Base-by-base conservation (phyloP, 2,113 vertebrate species). In the Paramisgurnus dabryanus region DNA sequence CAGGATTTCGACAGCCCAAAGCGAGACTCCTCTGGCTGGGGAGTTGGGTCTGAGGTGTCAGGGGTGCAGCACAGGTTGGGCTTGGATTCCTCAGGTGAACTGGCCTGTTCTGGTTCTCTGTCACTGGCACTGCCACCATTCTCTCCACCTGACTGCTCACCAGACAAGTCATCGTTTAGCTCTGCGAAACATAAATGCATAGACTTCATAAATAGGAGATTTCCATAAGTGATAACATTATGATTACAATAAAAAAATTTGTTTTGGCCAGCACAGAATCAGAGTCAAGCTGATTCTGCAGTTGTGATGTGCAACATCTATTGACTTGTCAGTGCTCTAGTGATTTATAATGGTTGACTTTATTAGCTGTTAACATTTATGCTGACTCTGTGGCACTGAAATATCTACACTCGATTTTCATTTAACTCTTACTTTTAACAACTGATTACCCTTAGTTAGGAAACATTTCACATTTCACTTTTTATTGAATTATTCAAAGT, bases 71-170 rank as follows among this genome's bases (percentile, higher is more conserved):
- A 95, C 53, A 88, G 91, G 91, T 94, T 96, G 7, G 91, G 83
- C 86, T 95, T 96, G 82, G 91, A 88, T 67, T 92, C 92, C 3
- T 98, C 96, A 0, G 98, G 97, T 22, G 98, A 96, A 86, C 93
- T 96, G 87, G 90, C 89, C 81, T 94, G 93, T 68, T 98, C 96
- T 41, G 93, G 87, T 53, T 98, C 97, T 88, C 96, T 96, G 86
- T 98, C 96, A n/a, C 96, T 97, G 90, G 93, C 95, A 85, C 89
- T 92, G 49, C 95, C 95, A 0, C 92, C 86, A 67, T 90, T 95
- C 49, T 98, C 98, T 2, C 87, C 87, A 6, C 93, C 91, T 0
- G 92, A 92, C 67, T 87, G 78, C 6, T 96, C 96, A 43, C 93
- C 95, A 17, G 95, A 83, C 0, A 84, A 87, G 4, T 98, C 98